A percentile compares a stretch with the other conserved stretches of the same genome.
Evolutionary conservation across 2,113 vertebrate genomes (phyloP).

Genomic region (Prinia subflava): DNA sequence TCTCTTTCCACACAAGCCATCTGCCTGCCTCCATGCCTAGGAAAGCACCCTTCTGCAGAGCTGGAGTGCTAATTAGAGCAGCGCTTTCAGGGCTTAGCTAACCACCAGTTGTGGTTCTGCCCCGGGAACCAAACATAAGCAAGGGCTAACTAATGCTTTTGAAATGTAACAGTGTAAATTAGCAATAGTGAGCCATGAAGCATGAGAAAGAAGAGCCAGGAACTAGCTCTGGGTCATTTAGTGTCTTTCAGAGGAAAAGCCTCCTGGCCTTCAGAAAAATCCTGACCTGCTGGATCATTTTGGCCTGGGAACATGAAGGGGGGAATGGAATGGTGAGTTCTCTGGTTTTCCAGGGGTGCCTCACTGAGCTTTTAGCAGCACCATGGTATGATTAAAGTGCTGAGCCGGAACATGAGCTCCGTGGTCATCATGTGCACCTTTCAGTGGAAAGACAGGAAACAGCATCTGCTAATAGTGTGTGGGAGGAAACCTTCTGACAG

Average conservation of each 20-base stretch:
- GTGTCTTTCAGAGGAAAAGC: not conserved
- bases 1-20: not conserved
- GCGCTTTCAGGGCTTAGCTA: not conserved
- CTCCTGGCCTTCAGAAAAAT: not conserved
- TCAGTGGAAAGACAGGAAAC: not conserved
- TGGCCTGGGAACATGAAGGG: not conserved
- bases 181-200: not conserved
- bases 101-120: not conserved
- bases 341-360: not conserved
- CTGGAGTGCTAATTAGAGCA: not conserved
- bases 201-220: not conserved
- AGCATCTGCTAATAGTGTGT: not conserved
- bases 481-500: slow-evolving; percentile 5
- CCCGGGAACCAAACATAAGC: not conserved
- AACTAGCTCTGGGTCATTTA: not conserved
- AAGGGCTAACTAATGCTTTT: not conserved
- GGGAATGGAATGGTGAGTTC: not conserved
- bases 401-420: not conserved
- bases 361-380: not conserved
- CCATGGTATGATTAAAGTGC: not conserved
- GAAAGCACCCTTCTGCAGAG: not conserved
- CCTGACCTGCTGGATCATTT: not conserved
- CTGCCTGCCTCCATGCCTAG: not conserved
- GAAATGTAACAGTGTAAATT: not conserved
- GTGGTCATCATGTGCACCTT: not conserved